Conservation (phyloP, 2,113 vertebrate species). For the Colius striatus region DNA sequence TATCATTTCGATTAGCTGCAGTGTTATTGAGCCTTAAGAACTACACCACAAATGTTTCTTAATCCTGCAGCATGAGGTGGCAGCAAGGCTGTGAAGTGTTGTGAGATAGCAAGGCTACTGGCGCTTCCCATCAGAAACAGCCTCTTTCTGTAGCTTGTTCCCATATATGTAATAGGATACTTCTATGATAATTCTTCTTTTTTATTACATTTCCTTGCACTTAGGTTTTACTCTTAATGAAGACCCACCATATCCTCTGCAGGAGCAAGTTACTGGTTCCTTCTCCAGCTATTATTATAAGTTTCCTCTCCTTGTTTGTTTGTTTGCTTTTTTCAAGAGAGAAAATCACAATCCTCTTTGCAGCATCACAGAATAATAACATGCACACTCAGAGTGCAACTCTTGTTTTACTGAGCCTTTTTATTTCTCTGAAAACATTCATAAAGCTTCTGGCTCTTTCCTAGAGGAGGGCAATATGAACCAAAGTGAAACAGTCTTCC, state of each 20-base stretch:
- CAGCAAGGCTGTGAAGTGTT: neutral
- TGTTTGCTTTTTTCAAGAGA: neutral
- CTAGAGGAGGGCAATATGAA: neutral
- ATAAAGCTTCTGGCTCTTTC: neutral
- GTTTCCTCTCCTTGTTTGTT: neutral
- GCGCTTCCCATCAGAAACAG: fast-evolving
- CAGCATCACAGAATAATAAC: conserved; percentile 15
- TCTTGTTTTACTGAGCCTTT: conserved; percentile 42
- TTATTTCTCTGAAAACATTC: conserved; percentile 41
- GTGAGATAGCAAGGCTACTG: fast-evolving
- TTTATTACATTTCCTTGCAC: neutral
- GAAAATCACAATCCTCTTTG: conserved; percentile 57
- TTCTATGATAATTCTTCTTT: neutral
- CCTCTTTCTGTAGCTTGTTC: neutral
- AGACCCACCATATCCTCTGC: neutral
- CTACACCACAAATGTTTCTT: fast-evolving
- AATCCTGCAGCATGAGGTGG: neutral
- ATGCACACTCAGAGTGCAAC: neutral
- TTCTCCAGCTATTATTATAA: neutral
- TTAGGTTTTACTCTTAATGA: conserved; percentile 6
- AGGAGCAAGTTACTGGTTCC: neutral
- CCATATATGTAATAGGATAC: neutral
- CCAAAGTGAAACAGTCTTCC: neutral
- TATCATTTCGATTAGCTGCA: neutral
- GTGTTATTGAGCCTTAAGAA: neutral